Base-by-base conservation (phyloP, 2,797 vertebrate species). In the Crocidura indochinensis region DNA sequence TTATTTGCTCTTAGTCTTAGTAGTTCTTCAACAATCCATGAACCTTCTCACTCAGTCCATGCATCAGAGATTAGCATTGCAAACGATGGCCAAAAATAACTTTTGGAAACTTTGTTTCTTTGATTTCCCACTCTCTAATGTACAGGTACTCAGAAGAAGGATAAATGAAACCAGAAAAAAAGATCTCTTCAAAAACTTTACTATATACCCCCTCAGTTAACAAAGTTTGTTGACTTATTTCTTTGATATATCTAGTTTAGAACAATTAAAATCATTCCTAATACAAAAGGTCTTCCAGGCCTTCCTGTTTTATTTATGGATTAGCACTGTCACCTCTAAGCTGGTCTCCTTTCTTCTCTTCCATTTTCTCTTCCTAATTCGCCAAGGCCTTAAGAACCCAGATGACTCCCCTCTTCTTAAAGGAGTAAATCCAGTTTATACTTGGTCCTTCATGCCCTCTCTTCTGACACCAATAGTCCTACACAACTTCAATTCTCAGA, bases 21-120 rank as follows among this genome's bases (percentile, higher is more conserved):
- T 95, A 97, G 97, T 98, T 97, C 97, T 98, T 94, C 79, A 83
- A 53, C 53, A 95, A 93, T 67, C 77, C 60, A 22, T 76, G 87
- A 68, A 71, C 53, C 67, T n/a, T 87, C 51, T 84, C 65, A 6
- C 51, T 68, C 27, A 77, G 51, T 79, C 53, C 64, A 73, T 82
- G 84, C 76, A 62, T 68, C 80, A 90, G 84, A 93, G 74, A 71
- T 75, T 86, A 69, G 80, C 51, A 31, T 0, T 71, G 38, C 12
- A 47, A 90, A 56, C 71, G 73, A 94, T 24, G n/a, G 31, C 8
- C 68, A 72, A 88, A 75, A 80, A 38, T 29, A 88, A 90, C 46
- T 69, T 90, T 53, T 56, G 60, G 26, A 56, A 90, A 91, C 82
- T 94, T 92, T 31, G 78, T 46, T 81, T 88, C 62, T 87, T 31